These are phyloP conservation scores for Heliothis subflexa DNA, from an alignment of 1,140 invertebrate species.

Conservation along the genomic window DNA sequence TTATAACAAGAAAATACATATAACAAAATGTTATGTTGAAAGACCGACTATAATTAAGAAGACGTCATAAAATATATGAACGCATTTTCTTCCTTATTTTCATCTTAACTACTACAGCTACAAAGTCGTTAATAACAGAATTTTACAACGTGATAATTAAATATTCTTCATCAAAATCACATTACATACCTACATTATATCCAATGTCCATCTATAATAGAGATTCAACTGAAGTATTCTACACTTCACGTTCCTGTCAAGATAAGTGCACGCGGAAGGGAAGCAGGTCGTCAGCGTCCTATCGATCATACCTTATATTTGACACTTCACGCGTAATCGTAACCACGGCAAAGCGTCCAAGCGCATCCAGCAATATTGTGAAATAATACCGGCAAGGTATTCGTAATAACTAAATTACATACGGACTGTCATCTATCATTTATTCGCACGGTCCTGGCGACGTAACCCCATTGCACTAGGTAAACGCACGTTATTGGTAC, in stretches of 20 bases:
- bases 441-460: constrained; percentile 63
- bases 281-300: neutral
- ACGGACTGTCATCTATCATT: constrained; percentile 46
- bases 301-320: neutral
- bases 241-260: neutral
- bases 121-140: too few species aligned
- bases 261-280: constrained; percentile 15
- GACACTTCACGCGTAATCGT: constrained; percentile 18
- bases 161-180: neutral
- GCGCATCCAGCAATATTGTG: constrained; percentile 24
- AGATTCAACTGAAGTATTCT: too few species aligned
- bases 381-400: constrained; percentile 37
- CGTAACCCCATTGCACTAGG: constrained; percentile 57
- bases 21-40: neutral
- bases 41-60: neutral
- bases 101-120: too few species aligned
- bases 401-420: constrained; percentile 53
- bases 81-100: neutral
- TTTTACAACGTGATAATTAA: neutral
- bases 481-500: constrained; percentile 72
- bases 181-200: too few species aligned
- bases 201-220: too few species aligned
- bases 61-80: neutral
- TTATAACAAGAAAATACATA: constrained; percentile 1
- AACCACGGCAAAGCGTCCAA: constrained; percentile 9